Conservation (phyloP, 2,797 vertebrate species). For the Aldrovandia affinis region DNA sequence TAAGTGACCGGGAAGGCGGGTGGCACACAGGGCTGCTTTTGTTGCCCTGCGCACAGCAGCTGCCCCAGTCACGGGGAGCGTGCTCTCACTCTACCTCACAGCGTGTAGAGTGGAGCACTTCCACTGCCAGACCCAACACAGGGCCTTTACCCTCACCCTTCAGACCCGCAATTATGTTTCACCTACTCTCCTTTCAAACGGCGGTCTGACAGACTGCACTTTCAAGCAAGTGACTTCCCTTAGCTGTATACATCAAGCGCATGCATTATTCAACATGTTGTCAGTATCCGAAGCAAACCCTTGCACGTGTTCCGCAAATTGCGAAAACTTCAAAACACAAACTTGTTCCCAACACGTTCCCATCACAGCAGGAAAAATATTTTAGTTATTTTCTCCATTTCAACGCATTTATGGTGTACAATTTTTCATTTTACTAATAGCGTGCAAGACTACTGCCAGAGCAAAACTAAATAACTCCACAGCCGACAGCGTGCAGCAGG, state of each 20-base stretch:
- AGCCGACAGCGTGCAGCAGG: background rate
- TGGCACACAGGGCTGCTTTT: slow-evolving; percentile 15
- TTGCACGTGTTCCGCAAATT: background rate
- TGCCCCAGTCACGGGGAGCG: background rate
- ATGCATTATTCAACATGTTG: background rate
- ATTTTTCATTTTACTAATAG: background rate
- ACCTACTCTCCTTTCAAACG: background rate
- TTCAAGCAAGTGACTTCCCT: background rate
- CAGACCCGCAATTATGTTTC: background rate
- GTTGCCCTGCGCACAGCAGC: background rate
- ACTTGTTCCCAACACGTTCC: background rate
- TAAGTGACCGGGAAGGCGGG: background rate
- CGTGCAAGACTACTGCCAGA: background rate
- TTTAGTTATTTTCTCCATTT: background rate
- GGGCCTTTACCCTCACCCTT: background rate
- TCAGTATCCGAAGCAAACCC: background rate
- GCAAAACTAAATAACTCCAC: background rate
- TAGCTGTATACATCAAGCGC: background rate
- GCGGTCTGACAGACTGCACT: background rate
- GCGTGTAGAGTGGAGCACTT: background rate
- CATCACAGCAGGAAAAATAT: background rate
- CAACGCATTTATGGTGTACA: background rate
- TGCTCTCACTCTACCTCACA: background rate
- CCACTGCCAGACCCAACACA: background rate
- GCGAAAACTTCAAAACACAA: background rate